Base-by-base conservation (phyloP, 2,888 invertebrate species). In the Drosophila eohydei region DNA sequence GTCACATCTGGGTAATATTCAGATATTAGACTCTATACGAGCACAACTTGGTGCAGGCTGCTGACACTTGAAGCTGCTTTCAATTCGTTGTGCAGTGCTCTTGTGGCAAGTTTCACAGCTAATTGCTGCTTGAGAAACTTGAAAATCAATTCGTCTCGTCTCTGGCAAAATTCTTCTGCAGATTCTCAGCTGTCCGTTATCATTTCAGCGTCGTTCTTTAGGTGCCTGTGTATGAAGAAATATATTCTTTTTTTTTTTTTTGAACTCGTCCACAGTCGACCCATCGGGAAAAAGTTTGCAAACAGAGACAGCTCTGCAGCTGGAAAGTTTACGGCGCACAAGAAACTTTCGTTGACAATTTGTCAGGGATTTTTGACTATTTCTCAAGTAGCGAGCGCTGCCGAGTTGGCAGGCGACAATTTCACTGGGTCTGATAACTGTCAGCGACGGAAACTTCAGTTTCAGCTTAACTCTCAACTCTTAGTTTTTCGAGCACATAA, bases 271-370 rank as follows among this genome's bases (percentile, higher is more conserved):
- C 73, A 70, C 74, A 63, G 64, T 51, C 66, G 67, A 56, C 48
- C 61, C 62, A 73, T 83, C 51, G 48, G 48, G 30, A 46, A 62
- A 61, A 69, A 52, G 34, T 70, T 69, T 60, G 50, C 36, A 54
- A 59, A 41, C 48, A 46, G 43, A 46, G 51, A 67, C 56, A 67
- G 50, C 61, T 77, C 73, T n/a, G 12, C 48, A 66, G 60, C 50
- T 66, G 38, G 21, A 34, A 44, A 59, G 48, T 64, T 71, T 55
- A 11, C 32, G 30, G 51, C 16, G 36, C 40, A 7, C 9, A 52
- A 60, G 34, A 78, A 84, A 84, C 74, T 88, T 88, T 84, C 84
- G 71, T 74, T 86, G 87, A 81, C 89, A 84, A 88, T 78, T 84
- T 84, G 87, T 84, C 89, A 79, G 72, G 58, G 76, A 78, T 68